These are phyloP conservation scores for Agelas oroides DNA, from an alignment of 37 sponge, comb jelly and placozoan genomes.

Conservation along the genomic window DNA sequence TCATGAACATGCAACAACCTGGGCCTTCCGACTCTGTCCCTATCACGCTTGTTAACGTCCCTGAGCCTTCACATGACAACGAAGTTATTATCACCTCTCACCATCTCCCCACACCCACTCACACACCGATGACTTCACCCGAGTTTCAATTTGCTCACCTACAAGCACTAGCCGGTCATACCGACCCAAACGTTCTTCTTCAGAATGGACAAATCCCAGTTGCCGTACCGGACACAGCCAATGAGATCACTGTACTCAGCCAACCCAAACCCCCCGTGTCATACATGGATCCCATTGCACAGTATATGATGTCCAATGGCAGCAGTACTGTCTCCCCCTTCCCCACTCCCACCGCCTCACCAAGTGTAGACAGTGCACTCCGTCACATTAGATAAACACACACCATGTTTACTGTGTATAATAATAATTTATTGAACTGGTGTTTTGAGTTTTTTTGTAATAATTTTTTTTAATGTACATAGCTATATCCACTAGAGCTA, in stretches of 20 bases:
- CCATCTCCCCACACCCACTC: slow-evolving; percentile 7
- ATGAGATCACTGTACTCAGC: slow-evolving; percentile 28
- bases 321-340: background rate
- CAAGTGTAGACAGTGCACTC: too few species aligned
- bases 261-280: background rate
- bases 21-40: slow-evolving; percentile 10
- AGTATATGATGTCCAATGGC: slow-evolving; percentile 26
- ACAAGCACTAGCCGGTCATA: background rate
- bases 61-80: slow-evolving; percentile 1
- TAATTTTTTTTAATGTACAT: too few species aligned
- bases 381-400: too few species aligned
- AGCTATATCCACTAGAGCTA: too few species aligned
- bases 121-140: slow-evolving; percentile 18
- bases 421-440: too few species aligned
- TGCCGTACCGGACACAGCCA: slow-evolving; percentile 20
- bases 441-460: too few species aligned
- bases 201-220: slow-evolving; percentile 27
- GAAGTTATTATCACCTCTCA: background rate
- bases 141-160: slow-evolving; percentile 12
- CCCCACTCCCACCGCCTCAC: slow-evolving; percentile 11
- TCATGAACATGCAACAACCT: too few species aligned
- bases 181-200: background rate
- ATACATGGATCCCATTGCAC: slow-evolving; percentile 34
- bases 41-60: slow-evolving; percentile 18
- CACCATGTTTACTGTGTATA: too few species aligned